These are phyloP conservation scores for Paraplagusia blochii DNA, from an alignment of 2,113 vertebrate genomes.

Conservation along the genomic window DNA sequence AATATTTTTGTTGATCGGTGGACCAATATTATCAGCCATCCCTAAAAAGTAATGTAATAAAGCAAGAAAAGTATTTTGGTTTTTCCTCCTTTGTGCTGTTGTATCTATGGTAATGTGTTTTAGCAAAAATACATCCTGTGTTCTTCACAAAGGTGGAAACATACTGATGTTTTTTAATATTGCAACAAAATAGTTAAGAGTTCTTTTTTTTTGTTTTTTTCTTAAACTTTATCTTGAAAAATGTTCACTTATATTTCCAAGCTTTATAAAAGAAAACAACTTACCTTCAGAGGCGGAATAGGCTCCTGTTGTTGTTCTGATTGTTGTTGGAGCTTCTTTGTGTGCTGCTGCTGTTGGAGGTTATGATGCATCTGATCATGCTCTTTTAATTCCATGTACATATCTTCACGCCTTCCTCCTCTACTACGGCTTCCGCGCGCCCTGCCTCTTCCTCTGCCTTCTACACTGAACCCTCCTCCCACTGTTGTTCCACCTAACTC, in stretches of 20 bases:
- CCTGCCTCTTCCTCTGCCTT: conserved; percentile 63
- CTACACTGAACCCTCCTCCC: conserved; percentile 63
- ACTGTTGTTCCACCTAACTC: conserved; percentile 66
- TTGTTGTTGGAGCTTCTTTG: conserved; percentile 65
- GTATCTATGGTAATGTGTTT: too few species aligned
- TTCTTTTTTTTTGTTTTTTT: too few species aligned
- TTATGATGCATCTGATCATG: conserved; percentile 71
- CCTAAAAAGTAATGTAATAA: too few species aligned
- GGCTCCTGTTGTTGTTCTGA: conserved; percentile 72
- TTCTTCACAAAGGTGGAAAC: too few species aligned
- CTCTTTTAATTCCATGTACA: conserved; percentile 77
- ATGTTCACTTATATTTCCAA: background rate
- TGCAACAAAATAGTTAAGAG: too few species aligned
- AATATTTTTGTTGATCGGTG: too few species aligned
- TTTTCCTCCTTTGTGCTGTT: too few species aligned
- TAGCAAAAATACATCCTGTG: too few species aligned
- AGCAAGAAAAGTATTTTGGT: too few species aligned
- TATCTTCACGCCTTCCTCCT: conserved; percentile 73
- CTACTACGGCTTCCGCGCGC: conserved; percentile 72
- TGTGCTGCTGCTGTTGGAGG: conserved; percentile 70
- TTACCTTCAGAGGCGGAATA: conserved; percentile 78
- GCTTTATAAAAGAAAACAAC: conserved; percentile 13
- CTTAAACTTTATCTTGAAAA: too few species aligned
- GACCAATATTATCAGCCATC: too few species aligned
- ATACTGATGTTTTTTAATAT: too few species aligned